phyloP scores from a whole-genome alignment of 1,140 invertebrate genomes.

The Drosophila mojavensis region DNA sequence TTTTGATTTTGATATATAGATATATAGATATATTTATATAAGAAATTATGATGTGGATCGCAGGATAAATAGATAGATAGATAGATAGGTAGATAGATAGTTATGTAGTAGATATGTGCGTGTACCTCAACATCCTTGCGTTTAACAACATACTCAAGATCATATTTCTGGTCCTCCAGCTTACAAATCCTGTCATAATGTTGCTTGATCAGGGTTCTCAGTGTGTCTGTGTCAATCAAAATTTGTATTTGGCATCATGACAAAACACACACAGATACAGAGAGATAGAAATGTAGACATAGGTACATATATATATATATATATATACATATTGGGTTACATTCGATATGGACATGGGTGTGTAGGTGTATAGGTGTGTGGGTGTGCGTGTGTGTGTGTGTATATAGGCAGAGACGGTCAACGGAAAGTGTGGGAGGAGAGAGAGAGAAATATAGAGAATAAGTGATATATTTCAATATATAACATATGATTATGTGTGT shows the following conservation, averaged over 20 bases:
- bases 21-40: conserved; percentile 14
- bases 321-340: conserved; percentile 20
- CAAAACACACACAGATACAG: conserved; percentile 27
- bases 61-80: conserved; percentile 27
- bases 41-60: not conserved
- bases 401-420: conserved; percentile 22
- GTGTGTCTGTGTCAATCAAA: conserved; percentile 85
- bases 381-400: conserved; percentile 15
- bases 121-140: conserved; percentile 98
- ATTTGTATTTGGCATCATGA: conserved; percentile 6
- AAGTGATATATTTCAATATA: conserved; percentile 41
- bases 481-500: conserved; percentile 27
- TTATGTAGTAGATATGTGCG: conserved; percentile 66
- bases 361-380: conserved; percentile 3
- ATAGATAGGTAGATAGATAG: conserved; percentile 21
- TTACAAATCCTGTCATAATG: conserved; percentile 94
- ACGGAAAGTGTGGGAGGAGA: conserved; percentile 13
- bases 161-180: conserved; percentile 98
- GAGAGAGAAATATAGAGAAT: conserved; percentile 30
- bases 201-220: conserved; percentile 92
- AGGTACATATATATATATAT: conserved; percentile 5
- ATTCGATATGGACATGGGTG: conserved; percentile 34
- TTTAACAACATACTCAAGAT: conserved; percentile 98
- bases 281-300: conserved; percentile 18
- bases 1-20: conserved; percentile 67